Conservation (phyloP, 2,113 vertebrate genomes). For the Salvator merianae region DNA sequence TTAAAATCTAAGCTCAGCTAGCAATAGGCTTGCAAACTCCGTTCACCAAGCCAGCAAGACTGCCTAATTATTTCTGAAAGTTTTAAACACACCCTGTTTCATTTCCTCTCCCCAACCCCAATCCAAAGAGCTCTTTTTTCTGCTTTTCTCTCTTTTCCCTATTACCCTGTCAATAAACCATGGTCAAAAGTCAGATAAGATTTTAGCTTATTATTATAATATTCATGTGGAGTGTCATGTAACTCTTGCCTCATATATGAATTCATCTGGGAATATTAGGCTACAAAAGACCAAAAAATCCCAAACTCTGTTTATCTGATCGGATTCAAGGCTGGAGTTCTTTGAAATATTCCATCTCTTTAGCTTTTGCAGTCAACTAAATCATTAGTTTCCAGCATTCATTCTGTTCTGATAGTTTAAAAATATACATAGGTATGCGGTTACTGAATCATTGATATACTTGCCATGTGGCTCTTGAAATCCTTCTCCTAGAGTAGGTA, state of each 20-base stretch:
- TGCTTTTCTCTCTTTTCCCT: neutral
- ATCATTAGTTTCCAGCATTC: slow-evolving; percentile 14
- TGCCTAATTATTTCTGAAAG: neutral
- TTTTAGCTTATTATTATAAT: slow-evolving; percentile 59
- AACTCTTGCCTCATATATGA: neutral
- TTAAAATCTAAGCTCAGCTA: neutral
- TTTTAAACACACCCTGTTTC: neutral
- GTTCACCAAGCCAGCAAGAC: neutral
- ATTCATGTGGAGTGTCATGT: neutral
- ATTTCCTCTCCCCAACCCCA: no score
- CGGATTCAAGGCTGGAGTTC: slow-evolving; percentile 50
- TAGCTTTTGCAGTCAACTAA: slow-evolving; percentile 39
- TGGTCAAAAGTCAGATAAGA: slow-evolving; percentile 36
- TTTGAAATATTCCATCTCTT: slow-evolving; percentile 47
- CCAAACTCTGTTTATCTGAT: slow-evolving; percentile 60
- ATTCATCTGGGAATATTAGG: slow-evolving; percentile 56
- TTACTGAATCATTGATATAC: neutral
- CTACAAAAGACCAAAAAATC: slow-evolving; percentile 49
- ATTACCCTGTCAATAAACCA: neutral
- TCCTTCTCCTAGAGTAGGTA: neutral
- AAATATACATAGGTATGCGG: neutral
- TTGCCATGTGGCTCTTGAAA: neutral
- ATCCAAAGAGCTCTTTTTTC: neutral
- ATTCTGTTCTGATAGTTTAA: neutral
- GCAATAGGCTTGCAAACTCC: neutral